A percentile compares a stretch with the other conserved stretches of the same genome.
phyloP scores from a whole-genome alignment of 2,888 invertebrate species.

The Drosophila prostipennis region DNA sequence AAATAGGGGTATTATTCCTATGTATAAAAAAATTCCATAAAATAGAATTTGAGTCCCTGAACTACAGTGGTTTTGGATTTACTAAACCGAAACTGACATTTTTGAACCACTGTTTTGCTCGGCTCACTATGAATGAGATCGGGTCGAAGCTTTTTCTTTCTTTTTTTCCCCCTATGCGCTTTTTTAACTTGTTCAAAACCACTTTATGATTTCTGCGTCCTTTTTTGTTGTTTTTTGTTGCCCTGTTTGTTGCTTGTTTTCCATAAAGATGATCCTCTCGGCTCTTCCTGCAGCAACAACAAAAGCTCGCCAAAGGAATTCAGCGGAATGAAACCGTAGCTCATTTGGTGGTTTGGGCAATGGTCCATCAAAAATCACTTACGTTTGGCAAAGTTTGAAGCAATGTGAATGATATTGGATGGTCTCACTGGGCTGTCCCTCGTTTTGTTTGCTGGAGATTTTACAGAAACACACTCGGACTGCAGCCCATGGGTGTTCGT shows the following conservation, averaged over 20 bases:
- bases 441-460: constrained; percentile 11
- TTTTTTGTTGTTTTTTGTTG: constrained; percentile 59
- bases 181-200: constrained; percentile 77
- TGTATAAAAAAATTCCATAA: too few relatives aligned
- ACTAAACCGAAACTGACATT: background rate
- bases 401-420: constrained; percentile 42
- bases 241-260: constrained; percentile 37
- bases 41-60: too few relatives aligned
- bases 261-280: constrained; percentile 72
- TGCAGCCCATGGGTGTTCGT: constrained; percentile 57
- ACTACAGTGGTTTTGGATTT: background rate
- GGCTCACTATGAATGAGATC: constrained; percentile 67
- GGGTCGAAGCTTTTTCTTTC: constrained; percentile 27
- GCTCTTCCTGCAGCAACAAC: constrained; percentile 73
- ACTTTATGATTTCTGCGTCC: constrained; percentile 76
- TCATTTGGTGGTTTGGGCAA: constrained; percentile 63
- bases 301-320: constrained; percentile 69
- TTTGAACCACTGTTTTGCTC: constrained; percentile 55
- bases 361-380: constrained; percentile 53
- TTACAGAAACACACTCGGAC: constrained; percentile 43
- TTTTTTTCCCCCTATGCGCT: constrained; percentile 41
- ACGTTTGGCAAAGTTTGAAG: constrained; percentile 29
- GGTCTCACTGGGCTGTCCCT: constrained; percentile 11
- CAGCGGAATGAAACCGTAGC: constrained; percentile 77
- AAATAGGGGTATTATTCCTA: too few relatives aligned